Percentiles rank a stretch among this genome's conserved stretches.
Conservation (phyloP, 1,140 invertebrate species). For the Lucilia sericata region DNA sequence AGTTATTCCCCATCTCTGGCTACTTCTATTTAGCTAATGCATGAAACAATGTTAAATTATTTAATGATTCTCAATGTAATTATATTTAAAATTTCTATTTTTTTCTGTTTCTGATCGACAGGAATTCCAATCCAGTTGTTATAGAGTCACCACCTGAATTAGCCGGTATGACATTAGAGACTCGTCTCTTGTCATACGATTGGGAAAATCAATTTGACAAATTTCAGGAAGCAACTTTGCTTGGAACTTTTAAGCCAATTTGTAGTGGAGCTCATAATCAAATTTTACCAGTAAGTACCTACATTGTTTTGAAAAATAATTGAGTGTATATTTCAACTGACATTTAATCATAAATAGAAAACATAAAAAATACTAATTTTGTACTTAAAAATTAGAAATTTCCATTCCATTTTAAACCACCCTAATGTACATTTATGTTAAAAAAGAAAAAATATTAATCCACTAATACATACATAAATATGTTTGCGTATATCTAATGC, state of each 20-base stretch:
- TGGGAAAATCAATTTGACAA: conserved; percentile 75
- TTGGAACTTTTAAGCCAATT: conserved; percentile 74
- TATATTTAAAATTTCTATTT: not conserved
- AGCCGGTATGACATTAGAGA: conserved; percentile 74
- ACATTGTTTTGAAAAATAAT: no score
- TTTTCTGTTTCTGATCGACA: conserved; percentile 53
- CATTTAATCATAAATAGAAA: no score
- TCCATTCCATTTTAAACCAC: no score
- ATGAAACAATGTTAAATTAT: not conserved
- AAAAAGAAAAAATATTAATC: not conserved
- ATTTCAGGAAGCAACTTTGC: conserved; percentile 73
- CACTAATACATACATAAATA: not conserved
- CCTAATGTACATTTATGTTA: no score
- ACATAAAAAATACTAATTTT: no score
- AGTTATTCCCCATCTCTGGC: conserved; percentile 61
- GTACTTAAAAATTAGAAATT: no score
- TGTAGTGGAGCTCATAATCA: conserved; percentile 72
- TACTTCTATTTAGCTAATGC: not conserved
- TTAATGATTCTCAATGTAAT: not conserved
- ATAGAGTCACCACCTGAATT: conserved; percentile 73
- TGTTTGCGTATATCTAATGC: not conserved
- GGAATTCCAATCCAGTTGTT: conserved; percentile 72
- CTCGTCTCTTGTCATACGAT: conserved; percentile 73
- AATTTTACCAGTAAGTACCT: conserved; percentile 69
- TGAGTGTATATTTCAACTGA: no score